phyloP scores from a whole-genome alignment of 1,140 invertebrate genomes.

The Phenacoccus solenopsis region DNA sequence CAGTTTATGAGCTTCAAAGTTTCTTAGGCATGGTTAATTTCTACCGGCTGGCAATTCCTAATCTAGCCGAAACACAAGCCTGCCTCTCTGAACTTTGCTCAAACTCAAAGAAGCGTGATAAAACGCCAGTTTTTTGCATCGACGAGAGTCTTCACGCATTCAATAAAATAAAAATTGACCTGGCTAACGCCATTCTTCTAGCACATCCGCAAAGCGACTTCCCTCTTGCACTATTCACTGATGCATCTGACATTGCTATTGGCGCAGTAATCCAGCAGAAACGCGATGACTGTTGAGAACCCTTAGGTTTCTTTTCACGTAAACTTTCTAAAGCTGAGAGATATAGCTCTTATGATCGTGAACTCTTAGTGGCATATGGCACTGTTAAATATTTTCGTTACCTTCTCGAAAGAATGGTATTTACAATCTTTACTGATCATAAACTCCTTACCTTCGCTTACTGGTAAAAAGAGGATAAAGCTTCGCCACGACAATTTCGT shows the following conservation, averaged over 20 bases:
- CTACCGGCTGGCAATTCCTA: constrained; percentile 20
- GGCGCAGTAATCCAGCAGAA: background rate
- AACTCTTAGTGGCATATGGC: constrained; percentile 36
- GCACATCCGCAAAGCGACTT: constrained; percentile 12
- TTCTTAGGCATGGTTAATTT: constrained; percentile 24
- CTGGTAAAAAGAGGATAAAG: background rate
- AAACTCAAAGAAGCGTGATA: constrained; percentile 21
- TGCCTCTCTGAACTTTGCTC: constrained; percentile 2
- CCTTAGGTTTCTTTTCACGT: constrained; percentile 32
- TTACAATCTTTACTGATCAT: background rate
- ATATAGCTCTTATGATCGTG: constrained; percentile 35
- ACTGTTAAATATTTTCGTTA: constrained; percentile 35
- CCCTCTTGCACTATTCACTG: background rate
- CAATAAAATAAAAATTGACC: constrained; percentile 24
- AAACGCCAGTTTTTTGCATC: constrained; percentile 30
- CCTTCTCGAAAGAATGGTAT: background rate
- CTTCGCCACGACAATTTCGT: background rate
- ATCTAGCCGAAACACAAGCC: constrained; percentile 16
- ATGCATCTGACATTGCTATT: background rate
- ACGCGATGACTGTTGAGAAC: background rate
- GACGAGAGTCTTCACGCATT: constrained; percentile 24
- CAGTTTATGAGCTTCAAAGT: constrained; percentile 18
- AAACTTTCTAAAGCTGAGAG: constrained; percentile 31
- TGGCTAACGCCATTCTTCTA: constrained; percentile 18
- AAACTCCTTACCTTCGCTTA: background rate